phyloP scores from a whole-genome alignment of 2,888 invertebrate species.

The Pterostichus niger region DNA sequence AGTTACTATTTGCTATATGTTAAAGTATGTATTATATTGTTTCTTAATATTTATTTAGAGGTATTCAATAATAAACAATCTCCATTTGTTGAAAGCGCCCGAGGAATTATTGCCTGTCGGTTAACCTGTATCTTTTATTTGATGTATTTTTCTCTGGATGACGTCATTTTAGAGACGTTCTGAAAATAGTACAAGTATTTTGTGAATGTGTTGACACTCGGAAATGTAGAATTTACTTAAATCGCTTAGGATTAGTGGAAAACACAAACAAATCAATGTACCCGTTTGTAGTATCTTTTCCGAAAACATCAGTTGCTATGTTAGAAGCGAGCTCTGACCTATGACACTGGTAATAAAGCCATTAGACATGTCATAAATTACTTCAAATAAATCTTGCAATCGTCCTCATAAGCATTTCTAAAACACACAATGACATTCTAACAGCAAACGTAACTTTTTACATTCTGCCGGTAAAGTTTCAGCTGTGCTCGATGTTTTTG shows the following conservation, averaged over 20 bases:
- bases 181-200: too few species aligned
- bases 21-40: too few species aligned
- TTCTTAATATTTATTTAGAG: too few species aligned
- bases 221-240: slow-evolving; percentile 24
- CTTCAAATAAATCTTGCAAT: slow-evolving; percentile 6
- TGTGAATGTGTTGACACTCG: neutral
- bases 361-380: slow-evolving; percentile 54
- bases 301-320: slow-evolving; percentile 50
- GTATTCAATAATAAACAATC: too few species aligned
- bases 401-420: slow-evolving; percentile 1
- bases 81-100: too few species aligned
- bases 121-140: too few species aligned
- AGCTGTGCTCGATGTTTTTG: slow-evolving; percentile 69
- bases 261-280: slow-evolving; percentile 64
- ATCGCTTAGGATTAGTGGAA: slow-evolving; percentile 36
- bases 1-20: too few species aligned
- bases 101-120: too few species aligned
- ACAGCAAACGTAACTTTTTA: neutral
- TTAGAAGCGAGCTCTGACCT: slow-evolving; percentile 52
- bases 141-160: too few species aligned
- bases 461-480: neutral
- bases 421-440: neutral
- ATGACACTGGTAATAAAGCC: slow-evolving; percentile 64
- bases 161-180: too few species aligned
- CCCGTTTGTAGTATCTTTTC: slow-evolving; percentile 37